Conservation (phyloP, 92 coral and sea anemone genomes). For the Paramuricea clavata region DNA sequence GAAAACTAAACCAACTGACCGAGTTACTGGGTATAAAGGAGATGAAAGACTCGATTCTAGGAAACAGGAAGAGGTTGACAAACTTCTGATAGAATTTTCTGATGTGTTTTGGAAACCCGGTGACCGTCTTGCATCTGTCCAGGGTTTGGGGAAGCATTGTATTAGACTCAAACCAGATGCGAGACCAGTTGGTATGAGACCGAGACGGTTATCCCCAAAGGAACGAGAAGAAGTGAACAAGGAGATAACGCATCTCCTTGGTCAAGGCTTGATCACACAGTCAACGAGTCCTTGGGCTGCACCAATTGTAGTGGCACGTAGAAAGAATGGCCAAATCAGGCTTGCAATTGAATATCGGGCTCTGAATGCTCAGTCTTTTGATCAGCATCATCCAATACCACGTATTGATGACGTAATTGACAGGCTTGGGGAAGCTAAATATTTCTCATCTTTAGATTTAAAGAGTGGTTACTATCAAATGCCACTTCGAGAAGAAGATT, state of each 20-base stretch:
- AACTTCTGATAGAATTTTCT: neutral
- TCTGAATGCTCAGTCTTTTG: neutral
- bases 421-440: neutral
- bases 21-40: neutral
- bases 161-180: slow-evolving; percentile 13
- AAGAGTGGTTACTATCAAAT: neutral
- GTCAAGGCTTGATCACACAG: slow-evolving; percentile 6
- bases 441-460: slow-evolving; percentile 1
- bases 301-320: neutral
- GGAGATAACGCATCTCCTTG: neutral
- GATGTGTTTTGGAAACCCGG: slow-evolving; percentile 16
- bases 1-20: neutral
- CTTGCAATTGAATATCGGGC: neutral
- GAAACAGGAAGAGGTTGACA: neutral
- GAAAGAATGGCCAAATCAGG: neutral
- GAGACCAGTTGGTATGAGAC: neutral
- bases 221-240: neutral
- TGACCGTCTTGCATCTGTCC: neutral
- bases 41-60: neutral
- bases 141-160: neutral
- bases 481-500: neutral
- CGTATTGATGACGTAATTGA: neutral
- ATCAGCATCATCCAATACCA: neutral
- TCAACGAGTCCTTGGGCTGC: slow-evolving; percentile 4
- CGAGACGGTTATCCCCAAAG: slow-evolving; percentile 11